Evolutionary conservation across 2,888 invertebrate genomes (phyloP).

Genomic region (Hemicrepidius hirtus): DNA sequence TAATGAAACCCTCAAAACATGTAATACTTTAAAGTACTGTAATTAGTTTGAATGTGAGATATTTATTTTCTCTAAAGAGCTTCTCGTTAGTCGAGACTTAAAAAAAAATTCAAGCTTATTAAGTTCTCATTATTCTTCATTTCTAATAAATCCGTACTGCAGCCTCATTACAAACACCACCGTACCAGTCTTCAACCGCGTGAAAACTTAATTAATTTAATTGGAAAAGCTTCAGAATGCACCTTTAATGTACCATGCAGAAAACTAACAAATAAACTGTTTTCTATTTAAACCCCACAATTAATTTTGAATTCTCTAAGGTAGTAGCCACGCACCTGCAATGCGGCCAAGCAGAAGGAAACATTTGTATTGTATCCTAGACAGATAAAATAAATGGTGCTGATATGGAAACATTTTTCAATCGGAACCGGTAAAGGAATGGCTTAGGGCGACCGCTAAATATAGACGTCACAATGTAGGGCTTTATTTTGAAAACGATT

Average conservation of each 20-base stretch:
- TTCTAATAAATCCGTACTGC: slow-evolving; percentile 4
- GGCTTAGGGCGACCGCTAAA: slow-evolving; percentile 11
- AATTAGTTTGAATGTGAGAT: no score
- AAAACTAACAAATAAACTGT: background rate
- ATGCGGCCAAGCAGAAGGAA: slow-evolving; percentile 47
- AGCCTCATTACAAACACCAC: background rate
- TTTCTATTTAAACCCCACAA: slow-evolving; percentile 8
- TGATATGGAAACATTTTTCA: slow-evolving; percentile 64
- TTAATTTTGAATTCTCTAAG: slow-evolving; percentile 5
- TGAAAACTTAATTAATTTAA: slow-evolving; percentile 6
- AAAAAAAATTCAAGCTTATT: slow-evolving; percentile 15
- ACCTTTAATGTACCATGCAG: background rate
- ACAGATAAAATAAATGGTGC: slow-evolving; percentile 60
- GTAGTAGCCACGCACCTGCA: slow-evolving; percentile 41
- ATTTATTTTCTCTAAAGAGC: no score
- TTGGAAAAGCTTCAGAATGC: background rate
- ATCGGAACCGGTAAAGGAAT: slow-evolving; percentile 39
- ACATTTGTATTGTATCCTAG: slow-evolving; percentile 51
- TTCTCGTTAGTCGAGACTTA: background rate
- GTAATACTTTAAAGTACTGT: background rate
- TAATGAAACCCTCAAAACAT: slow-evolving; percentile 2
- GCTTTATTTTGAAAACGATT: background rate
- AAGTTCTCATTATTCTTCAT: slow-evolving; percentile 2
- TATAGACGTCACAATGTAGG: slow-evolving; percentile 6
- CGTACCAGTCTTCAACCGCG: slow-evolving; percentile 3